Percentiles rank a stretch among this genome's conserved stretches.
Conservation (phyloP, 35 echinoderm and acorn worm genomes). For the Apostichopus californicus region DNA sequence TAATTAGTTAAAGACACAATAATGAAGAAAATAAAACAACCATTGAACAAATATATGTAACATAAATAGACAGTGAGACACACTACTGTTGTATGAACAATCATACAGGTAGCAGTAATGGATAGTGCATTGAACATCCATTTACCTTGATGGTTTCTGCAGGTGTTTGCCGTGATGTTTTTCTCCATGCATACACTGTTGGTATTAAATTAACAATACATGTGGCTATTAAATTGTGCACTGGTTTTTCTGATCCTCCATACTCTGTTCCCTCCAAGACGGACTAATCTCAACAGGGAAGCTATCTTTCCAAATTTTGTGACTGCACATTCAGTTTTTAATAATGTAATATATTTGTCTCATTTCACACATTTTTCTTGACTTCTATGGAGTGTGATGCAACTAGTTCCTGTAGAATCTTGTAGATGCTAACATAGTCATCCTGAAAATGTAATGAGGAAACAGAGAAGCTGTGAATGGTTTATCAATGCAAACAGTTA, state of each 20-base stretch:
- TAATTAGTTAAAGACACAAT: no score
- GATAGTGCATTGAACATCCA: no score
- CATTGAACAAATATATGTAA: no score
- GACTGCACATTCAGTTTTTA: neutral
- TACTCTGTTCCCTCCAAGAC: neutral
- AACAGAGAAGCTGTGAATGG: neutral
- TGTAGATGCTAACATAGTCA: neutral
- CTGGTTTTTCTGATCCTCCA: neutral
- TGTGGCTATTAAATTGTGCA: no score
- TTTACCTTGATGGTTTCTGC: no score
- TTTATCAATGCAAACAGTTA: neutral
- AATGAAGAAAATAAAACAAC: no score
- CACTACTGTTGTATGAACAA: no score
- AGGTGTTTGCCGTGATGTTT: no score
- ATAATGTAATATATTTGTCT: neutral
- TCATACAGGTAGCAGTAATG: no score
- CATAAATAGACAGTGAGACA: no score
- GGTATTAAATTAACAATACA: no score
- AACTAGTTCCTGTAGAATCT: neutral
- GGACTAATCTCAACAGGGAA: neutral
- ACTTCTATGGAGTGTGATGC: neutral
- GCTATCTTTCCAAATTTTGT: neutral
- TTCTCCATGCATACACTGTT: no score
- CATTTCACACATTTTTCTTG: neutral
- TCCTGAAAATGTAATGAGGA: neutral